Conservation (phyloP, 2,113 vertebrate species). For the Pelmatolapia mariae region DNA sequence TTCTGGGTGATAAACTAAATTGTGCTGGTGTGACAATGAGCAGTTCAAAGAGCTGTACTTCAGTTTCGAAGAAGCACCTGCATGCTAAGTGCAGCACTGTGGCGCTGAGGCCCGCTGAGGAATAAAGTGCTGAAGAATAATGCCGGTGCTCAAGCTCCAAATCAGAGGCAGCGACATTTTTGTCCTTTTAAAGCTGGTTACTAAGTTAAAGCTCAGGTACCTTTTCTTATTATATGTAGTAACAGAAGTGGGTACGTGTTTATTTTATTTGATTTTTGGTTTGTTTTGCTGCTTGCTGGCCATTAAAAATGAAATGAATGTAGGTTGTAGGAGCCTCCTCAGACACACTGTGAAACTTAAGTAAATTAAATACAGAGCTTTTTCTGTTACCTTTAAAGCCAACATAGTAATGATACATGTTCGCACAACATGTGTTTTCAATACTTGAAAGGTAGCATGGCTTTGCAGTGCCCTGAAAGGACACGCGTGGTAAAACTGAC, state of each 20-base stretch:
- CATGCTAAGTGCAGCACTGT: not conserved
- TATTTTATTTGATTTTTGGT: not conserved
- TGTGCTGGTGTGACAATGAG: not conserved
- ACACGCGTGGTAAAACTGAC: not conserved
- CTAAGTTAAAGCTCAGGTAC: not conserved
- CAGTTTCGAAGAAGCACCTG: not conserved
- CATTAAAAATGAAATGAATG: not conserved
- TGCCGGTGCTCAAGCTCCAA: not conserved
- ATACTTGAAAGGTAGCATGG: not conserved
- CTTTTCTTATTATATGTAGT: not conserved
- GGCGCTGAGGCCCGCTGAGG: not conserved
- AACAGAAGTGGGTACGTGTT: fast-evolving
- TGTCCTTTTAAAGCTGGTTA: not conserved
- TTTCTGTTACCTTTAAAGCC: not conserved
- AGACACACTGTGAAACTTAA: not conserved
- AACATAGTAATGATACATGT: not conserved
- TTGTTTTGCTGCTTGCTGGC: not conserved
- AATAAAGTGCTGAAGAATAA: not conserved
- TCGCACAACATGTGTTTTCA: not conserved
- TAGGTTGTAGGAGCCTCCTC: not conserved
- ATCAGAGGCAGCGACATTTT: not conserved
- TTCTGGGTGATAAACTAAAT: not conserved
- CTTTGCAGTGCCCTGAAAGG: not conserved
- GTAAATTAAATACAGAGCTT: not conserved
- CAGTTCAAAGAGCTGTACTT: not conserved